Conservation (phyloP, 2,797 vertebrate genomes). For the Liasis olivaceus region DNA sequence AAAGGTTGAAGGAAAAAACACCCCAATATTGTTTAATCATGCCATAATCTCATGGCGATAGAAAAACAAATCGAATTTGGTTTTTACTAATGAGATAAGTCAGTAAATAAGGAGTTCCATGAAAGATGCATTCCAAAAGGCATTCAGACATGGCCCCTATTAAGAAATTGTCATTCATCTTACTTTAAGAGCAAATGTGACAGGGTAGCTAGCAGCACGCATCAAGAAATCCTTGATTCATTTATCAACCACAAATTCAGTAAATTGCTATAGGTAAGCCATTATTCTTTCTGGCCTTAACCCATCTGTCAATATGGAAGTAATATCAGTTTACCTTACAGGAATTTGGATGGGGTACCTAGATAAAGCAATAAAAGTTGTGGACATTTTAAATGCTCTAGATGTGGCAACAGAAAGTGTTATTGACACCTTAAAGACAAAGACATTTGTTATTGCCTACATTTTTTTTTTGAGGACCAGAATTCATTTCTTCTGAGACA, state of each 20-base stretch:
- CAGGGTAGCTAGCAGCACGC: not conserved
- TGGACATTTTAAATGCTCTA: not conserved
- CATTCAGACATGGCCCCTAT: not conserved
- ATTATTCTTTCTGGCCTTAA: not conserved
- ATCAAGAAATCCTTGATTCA: not conserved
- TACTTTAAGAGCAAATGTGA: not conserved
- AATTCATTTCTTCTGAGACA: not conserved
- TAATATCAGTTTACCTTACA: not conserved
- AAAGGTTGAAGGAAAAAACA: not conserved
- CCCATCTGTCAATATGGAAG: not conserved
- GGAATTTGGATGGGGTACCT: not conserved
- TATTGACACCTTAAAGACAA: not conserved
- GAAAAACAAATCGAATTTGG: not conserved
- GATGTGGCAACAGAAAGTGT: not conserved
- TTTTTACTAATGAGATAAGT: slow-evolving; percentile 10
- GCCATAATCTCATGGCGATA: not conserved
- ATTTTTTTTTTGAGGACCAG: not conserved
- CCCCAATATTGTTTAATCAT: not conserved
- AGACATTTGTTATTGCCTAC: not conserved
- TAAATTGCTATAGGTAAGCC: not conserved
- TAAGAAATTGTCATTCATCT: slow-evolving; percentile 11
- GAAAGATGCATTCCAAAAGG: slow-evolving; percentile 13
- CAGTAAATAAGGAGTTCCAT: slow-evolving; percentile 4
- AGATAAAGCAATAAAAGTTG: not conserved
- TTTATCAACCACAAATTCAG: not conserved